Percentiles rank a stretch among this genome's conserved stretches.
phyloP scores from a whole-genome alignment of 2,888 invertebrate genomes.

The Amphipoea oculea region DNA sequence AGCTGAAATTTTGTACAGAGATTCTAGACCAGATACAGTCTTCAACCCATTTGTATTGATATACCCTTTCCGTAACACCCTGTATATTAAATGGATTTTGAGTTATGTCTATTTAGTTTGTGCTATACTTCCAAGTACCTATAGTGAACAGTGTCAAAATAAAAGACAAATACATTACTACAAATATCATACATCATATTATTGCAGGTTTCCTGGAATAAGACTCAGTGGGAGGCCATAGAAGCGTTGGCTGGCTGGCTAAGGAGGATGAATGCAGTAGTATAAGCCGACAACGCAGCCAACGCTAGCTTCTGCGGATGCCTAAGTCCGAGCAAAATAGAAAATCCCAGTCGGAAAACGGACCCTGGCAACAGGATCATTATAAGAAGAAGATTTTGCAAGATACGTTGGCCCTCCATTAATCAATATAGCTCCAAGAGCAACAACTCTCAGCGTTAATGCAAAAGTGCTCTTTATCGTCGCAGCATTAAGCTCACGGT shows the following conservation, averaged over 20 bases:
- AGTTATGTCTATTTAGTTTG: slow-evolving; percentile 1
- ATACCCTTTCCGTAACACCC: too few relatives aligned
- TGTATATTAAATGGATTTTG: not conserved
- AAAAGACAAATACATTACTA: slow-evolving; percentile 2
- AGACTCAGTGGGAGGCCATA: slow-evolving; percentile 12
- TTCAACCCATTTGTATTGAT: too few relatives aligned
- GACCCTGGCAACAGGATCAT: not conserved
- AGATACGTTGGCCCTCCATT: slow-evolving; percentile 8
- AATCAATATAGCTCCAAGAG: slow-evolving; percentile 26
- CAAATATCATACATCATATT: slow-evolving; percentile 10
- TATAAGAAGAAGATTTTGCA: slow-evolving; percentile 20
- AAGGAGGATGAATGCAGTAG: slow-evolving; percentile 18
- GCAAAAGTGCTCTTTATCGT: slow-evolving; percentile 64
- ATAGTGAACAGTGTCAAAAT: not conserved
- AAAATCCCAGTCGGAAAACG: not conserved
- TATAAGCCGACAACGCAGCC: not conserved
- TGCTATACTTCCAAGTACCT: not conserved
- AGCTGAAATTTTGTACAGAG: too few relatives aligned
- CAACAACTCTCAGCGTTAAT: slow-evolving; percentile 28
- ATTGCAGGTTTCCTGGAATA: not conserved
- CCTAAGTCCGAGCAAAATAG: slow-evolving; percentile 21
- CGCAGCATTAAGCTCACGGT: slow-evolving; percentile 62
- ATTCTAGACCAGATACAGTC: too few relatives aligned
- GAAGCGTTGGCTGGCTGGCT: slow-evolving; percentile 7
- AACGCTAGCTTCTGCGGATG: not conserved